Percentiles rank a stretch among this genome's conserved stretches.
Conservation (phyloP, 2,888 invertebrate genomes). For the Epicampocera succincta region DNA sequence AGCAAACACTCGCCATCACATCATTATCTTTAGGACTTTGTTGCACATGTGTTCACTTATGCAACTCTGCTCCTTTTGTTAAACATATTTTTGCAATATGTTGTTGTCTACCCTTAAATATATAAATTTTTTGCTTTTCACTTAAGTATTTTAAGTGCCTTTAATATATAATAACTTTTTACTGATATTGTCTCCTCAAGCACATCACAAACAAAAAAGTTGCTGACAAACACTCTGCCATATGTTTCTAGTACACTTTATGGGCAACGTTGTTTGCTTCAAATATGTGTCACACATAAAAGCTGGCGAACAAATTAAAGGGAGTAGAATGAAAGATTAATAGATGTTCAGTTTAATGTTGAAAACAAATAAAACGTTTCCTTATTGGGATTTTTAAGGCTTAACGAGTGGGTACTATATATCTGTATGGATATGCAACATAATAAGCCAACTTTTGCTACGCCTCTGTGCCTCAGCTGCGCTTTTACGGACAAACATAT, state of each 20-base stretch:
- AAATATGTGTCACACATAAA: slow-evolving; percentile 23
- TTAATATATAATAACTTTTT: slow-evolving; percentile 62
- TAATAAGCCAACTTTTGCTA: no score
- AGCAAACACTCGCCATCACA: background rate
- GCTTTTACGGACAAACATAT: background rate
- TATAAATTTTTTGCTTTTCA: background rate
- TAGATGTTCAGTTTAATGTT: no score
- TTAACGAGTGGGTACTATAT: no score
- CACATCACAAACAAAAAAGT: slow-evolving; percentile 60
- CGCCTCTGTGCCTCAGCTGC: background rate
- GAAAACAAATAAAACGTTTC: no score
- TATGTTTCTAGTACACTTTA: slow-evolving; percentile 23
- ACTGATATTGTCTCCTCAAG: slow-evolving; percentile 61
- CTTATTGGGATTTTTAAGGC: no score
- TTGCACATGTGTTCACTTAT: slow-evolving; percentile 32
- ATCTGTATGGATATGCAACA: no score
- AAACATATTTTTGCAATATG: slow-evolving; percentile 43
- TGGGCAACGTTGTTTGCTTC: slow-evolving; percentile 6
- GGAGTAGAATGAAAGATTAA: background rate
- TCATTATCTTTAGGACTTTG: slow-evolving; percentile 8
- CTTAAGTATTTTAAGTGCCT: slow-evolving; percentile 62
- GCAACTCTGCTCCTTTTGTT: slow-evolving; percentile 38
- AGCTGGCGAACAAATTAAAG: background rate
- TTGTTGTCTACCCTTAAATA: slow-evolving; percentile 12
- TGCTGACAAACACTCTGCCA: slow-evolving; percentile 62